phyloP scores from a whole-genome alignment of 2,113 vertebrate genomes.

The Mola mola region DNA sequence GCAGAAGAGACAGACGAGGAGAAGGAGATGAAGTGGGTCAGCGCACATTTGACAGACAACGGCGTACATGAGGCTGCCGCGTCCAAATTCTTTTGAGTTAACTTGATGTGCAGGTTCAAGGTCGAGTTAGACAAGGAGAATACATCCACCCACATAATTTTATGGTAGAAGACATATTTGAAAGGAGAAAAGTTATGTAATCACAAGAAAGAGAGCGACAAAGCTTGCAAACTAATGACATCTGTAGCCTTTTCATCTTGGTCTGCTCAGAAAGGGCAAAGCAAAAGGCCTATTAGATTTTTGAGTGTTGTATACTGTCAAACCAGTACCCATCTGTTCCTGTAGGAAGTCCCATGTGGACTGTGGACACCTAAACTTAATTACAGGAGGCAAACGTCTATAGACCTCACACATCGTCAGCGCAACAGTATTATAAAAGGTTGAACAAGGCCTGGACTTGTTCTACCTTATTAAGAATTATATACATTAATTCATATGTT shows the following conservation, averaged over 20 bases:
- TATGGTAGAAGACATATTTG: neutral
- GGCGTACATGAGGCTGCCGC: neutral
- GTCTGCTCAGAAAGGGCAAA: no score
- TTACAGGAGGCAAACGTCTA: no score
- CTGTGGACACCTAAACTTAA: no score
- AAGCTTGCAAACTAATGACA: neutral
- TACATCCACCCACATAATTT: constrained; percentile 3
- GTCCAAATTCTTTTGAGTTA: constrained; percentile 5
- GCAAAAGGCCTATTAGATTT: no score
- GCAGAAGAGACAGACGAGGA: constrained; percentile 38
- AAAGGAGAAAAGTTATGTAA: neutral
- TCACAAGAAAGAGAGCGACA: neutral
- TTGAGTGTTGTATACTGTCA: no score
- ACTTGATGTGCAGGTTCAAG: constrained; percentile 2
- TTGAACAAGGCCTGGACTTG: no score
- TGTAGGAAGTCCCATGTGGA: no score
- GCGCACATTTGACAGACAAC: constrained; percentile 25
- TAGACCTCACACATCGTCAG: no score
- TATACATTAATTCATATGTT: no score
- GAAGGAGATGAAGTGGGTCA: constrained; percentile 12
- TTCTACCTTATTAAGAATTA: no score
- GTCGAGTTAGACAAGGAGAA: constrained; percentile 10
- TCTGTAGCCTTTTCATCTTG: neutral
- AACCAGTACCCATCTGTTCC: no score
- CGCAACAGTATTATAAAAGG: no score